Conservation (phyloP, 92 coral and sea anemone species). For the Siderastrea siderea region DNA sequence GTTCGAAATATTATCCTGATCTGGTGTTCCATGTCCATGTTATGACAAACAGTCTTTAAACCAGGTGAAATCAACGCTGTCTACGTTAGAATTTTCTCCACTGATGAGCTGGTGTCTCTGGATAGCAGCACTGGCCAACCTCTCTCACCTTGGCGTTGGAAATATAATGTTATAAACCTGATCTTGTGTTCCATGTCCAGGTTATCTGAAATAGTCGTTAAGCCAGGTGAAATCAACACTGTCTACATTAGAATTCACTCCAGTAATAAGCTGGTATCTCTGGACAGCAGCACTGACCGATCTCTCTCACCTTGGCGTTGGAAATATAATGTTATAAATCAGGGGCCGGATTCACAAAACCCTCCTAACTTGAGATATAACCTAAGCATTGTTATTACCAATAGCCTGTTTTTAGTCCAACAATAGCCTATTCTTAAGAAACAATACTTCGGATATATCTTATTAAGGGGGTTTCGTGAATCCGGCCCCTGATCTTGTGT, state of each 20-base stretch:
- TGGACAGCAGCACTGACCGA: not conserved
- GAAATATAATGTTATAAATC: no score
- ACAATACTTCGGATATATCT: no score
- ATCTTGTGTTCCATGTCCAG: not conserved
- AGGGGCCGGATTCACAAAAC: no score
- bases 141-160: no score
- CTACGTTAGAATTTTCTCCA: constrained; percentile 23
- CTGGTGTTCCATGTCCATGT: not conserved
- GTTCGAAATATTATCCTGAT: no score
- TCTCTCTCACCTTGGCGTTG: not conserved
- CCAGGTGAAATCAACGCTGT: constrained; percentile 62
- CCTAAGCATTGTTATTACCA: no score
- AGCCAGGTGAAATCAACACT: constrained; percentile 65
- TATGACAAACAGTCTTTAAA: constrained; percentile 45
- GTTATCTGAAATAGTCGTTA: constrained; percentile 33
- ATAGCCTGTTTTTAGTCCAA: no score
- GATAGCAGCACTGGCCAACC: not conserved
- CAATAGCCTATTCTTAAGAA: no score
- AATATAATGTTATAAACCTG: no score
- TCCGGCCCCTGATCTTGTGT: not conserved
- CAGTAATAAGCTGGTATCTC: not conserved
- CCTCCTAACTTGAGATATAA: no score
- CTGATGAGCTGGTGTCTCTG: not conserved
- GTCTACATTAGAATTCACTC: constrained; percentile 28
- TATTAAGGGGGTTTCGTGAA: not conserved